Evolutionary conservation across 2,888 invertebrate genomes (phyloP), one percentile per base, ranked within the genome.

Genomic region (Cheilosia vernalis): DNA sequence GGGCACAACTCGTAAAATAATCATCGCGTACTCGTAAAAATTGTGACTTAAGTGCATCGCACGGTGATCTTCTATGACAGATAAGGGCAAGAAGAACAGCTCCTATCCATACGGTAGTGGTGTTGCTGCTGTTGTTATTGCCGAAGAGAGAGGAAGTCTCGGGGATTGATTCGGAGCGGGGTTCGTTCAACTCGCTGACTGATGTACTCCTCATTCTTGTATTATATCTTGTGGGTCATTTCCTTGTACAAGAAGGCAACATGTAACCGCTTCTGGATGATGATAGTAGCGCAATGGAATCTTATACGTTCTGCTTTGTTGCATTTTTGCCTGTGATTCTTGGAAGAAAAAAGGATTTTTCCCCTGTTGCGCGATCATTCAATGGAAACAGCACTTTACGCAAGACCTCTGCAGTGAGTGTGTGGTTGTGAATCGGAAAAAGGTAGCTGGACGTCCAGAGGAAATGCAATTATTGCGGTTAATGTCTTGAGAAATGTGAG

Each of bases 11-110:
- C 58, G 61, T 58, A 40, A 60, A 76, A 64, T 21, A 84, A 73
- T 78, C 72, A 79, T 69, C 53, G 69, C 66, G 58, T 66, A 76
- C 80, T 85, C 80, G 69, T 85, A 76, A 81, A 81, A 85, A 67
- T 55, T 76, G 66, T 61, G 66, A 85, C 63, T 76, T 77, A 70
- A 81, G 81, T 84, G 66, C 74, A 80, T 70, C 60, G 47, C 17
- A 67, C 44, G n/a, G 64, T 60, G 84, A 84, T 85, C 56, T 77
- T 72, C 74, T 72, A 80, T 55, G 61, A 63, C 66, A 81, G 81
- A 85, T 81, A 85, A 80, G 80, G 84, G 69, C 73, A 84, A 74
- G 69, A 80, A 78, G 37, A 37, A 37, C 60, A 37, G 9, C 60
- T 56, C 53, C 76, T 66, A 77, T 67, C 21, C 58, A 27, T 19